Conservation (phyloP, 1,140 invertebrate species). For the Steinernema khuongi region DNA sequence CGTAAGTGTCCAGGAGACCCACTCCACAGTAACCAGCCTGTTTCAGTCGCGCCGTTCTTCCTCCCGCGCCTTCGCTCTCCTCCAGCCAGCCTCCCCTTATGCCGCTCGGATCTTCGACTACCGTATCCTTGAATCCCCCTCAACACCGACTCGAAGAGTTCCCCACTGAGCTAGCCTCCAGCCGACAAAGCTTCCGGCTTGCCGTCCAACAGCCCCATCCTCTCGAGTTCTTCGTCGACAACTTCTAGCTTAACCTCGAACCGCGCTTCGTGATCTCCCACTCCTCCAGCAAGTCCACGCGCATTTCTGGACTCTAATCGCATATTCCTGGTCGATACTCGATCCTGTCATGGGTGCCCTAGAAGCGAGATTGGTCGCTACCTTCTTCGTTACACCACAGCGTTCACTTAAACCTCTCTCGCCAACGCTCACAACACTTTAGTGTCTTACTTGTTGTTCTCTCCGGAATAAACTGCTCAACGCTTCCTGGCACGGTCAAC, state of each 20-base stretch:
- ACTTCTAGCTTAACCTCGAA: conserved; percentile 24
- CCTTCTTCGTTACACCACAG: neutral
- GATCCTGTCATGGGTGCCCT: conserved; percentile 6
- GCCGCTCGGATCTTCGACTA: conserved; percentile 5
- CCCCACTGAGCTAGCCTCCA: conserved; percentile 25
- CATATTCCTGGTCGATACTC: neutral
- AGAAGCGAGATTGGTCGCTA: neutral
- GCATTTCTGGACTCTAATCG: neutral
- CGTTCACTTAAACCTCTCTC: neutral
- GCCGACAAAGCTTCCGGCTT: conserved; percentile 26
- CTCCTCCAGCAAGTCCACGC: neutral
- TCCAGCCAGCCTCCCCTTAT: conserved; percentile 20
- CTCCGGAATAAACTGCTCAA: conserved; percentile 24
- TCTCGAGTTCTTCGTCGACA: conserved; percentile 39
- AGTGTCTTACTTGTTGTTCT: neutral
- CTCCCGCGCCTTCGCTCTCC: conserved; percentile 34
- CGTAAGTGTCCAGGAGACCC: neutral
- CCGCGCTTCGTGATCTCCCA: neutral
- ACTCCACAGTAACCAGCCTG: neutral
- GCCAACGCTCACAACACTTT: neutral
- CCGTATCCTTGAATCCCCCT: conserved; percentile 4
- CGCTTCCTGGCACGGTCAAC: neutral
- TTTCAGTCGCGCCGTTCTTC: conserved; percentile 22
- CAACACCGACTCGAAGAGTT: conserved; percentile 33
- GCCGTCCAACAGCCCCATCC: conserved; percentile 30